phyloP scores from a whole-genome alignment of 2,888 invertebrate species.

The Eucera pruinosa region DNA sequence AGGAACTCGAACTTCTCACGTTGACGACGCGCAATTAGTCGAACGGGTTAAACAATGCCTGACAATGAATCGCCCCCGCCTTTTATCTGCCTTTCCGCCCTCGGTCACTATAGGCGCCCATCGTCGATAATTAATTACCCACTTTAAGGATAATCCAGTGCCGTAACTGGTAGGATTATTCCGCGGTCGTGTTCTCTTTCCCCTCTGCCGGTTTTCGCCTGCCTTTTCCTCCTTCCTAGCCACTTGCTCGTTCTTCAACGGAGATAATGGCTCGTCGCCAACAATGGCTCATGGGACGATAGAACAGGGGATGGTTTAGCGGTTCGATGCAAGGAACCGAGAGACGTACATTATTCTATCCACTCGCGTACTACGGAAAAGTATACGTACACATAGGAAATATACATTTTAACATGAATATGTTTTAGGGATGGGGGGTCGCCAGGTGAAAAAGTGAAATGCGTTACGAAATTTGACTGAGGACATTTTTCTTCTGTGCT shows the following conservation, averaged over 20 bases:
- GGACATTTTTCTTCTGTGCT: too few relatives aligned
- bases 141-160: slow-evolving; percentile 45
- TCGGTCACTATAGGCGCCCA: too few relatives aligned
- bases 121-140: slow-evolving; percentile 68
- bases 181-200: slow-evolving; percentile 46
- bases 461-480: too few relatives aligned
- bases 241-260: slow-evolving; percentile 52
- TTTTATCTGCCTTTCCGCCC: slow-evolving; percentile 23
- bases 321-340: slow-evolving; percentile 33
- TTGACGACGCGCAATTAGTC: slow-evolving; percentile 61
- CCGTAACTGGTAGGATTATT: slow-evolving; percentile 57
- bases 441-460: too few relatives aligned
- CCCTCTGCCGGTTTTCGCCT: slow-evolving; percentile 29
- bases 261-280: slow-evolving; percentile 70
- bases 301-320: slow-evolving; percentile 12
- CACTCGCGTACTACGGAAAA: too few relatives aligned
- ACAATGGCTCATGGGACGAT: slow-evolving; percentile 48
- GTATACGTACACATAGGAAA: too few relatives aligned
- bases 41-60: slow-evolving; percentile 50
- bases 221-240: slow-evolving; percentile 28
- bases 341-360: slow-evolving; percentile 24
- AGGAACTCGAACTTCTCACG: too few relatives aligned
- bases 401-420: too few relatives aligned
- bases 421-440: too few relatives aligned
- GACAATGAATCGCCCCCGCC: slow-evolving; percentile 21